Conservation (phyloP, 2,888 invertebrate genomes). For the Drosophila differens region DNA sequence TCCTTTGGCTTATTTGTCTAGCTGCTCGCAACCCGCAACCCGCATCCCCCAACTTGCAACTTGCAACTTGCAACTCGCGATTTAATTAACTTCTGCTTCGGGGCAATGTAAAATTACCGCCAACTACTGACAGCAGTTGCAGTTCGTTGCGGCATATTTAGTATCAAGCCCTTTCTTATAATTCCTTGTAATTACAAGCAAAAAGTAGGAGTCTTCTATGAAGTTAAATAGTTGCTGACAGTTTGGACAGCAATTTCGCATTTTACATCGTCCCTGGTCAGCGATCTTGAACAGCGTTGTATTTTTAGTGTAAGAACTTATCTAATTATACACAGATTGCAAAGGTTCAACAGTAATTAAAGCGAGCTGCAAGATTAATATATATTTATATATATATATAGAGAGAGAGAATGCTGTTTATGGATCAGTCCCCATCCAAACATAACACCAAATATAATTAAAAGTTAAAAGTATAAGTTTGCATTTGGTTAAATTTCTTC, state of each 20-base stretch:
- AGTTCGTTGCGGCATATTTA: not conserved
- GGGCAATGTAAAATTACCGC: not conserved
- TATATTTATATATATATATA: not conserved
- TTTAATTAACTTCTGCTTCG: constrained; percentile 34
- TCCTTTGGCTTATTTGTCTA: constrained; percentile 30
- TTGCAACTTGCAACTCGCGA: constrained; percentile 15
- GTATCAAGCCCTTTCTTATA: constrained; percentile 1
- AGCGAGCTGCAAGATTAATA: not conserved
- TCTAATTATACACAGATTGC: not conserved
- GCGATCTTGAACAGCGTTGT: not conserved
- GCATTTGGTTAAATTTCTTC: not conserved
- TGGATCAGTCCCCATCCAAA: not conserved
- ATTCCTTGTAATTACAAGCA: constrained; percentile 21
- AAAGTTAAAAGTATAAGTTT: not conserved
- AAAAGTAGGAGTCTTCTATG: constrained; percentile 15
- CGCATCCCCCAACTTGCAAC: not conserved
- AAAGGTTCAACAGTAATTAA: not conserved
- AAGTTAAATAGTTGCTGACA: constrained; percentile 17
- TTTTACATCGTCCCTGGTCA: not conserved
- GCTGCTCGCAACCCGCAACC: too few relatives aligned
- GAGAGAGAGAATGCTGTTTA: not conserved
- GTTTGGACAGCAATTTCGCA: constrained; percentile 9
- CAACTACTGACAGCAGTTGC: constrained; percentile 3
- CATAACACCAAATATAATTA: not conserved
- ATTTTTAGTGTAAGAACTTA: not conserved